Evolutionary conservation across 2,113 vertebrate genomes (phyloP).

Genomic region (Cyanocitta stelleri): DNA sequence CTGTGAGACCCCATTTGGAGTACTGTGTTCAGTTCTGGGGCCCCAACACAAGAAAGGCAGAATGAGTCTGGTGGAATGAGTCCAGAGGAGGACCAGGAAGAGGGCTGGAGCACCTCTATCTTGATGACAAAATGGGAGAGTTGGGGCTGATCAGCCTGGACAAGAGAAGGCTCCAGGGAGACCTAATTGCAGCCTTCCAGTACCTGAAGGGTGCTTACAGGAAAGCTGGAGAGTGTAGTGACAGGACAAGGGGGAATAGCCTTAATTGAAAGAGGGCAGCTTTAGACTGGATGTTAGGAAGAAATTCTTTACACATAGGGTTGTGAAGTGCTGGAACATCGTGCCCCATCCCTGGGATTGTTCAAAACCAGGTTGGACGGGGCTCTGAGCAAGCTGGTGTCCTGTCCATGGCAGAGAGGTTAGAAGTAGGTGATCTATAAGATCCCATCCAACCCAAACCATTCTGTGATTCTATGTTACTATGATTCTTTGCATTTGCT

Average conservation of each 20-base stretch:
- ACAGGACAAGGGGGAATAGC: not conserved
- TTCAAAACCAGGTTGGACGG: not conserved
- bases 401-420: not conserved
- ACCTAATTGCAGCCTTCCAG: not conserved
- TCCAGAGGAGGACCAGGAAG: not conserved
- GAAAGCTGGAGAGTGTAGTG: not conserved
- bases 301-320: not conserved
- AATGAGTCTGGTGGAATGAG: not conserved
- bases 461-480: not conserved
- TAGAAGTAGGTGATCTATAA: not conserved
- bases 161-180: not conserved
- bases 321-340: not conserved
- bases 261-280: not conserved
- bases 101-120: not conserved
- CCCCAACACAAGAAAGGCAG: not conserved
- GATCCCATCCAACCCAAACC: not conserved
- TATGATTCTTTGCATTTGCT: not conserved
- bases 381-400: not conserved
- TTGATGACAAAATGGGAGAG: not conserved
- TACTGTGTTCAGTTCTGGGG: not conserved
- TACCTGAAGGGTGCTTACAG: not conserved
- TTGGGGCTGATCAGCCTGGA: not conserved
- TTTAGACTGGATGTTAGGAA: not conserved
- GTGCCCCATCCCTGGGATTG: not conserved
- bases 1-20: accelerated